phyloP scores from a whole-genome alignment of 2,113 vertebrate genomes.

The Archocentrus centrarchus region DNA sequence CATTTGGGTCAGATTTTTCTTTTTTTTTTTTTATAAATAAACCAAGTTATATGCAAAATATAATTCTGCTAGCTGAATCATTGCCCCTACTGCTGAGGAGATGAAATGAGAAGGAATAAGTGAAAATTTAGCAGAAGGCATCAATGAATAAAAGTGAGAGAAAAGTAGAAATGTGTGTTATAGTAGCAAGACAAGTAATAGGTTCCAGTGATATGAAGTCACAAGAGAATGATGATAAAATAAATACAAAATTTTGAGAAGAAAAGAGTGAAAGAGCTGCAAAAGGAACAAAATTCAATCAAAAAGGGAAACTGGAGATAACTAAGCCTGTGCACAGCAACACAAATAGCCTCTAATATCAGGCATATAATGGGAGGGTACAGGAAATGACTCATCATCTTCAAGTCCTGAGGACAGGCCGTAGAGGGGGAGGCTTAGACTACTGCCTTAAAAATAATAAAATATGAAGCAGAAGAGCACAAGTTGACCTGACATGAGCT shows the following conservation, averaged over 20 bases:
- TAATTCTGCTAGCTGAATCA: too few species aligned
- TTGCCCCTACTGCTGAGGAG: too few species aligned
- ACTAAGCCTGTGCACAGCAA: background rate
- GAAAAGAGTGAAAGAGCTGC: background rate
- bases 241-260: background rate
- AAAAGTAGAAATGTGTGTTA: too few species aligned
- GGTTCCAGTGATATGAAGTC: background rate
- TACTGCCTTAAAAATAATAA: conserved; percentile 60
- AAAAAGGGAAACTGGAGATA: background rate
- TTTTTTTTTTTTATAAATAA: too few species aligned
- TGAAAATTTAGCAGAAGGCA: background rate
- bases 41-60: too few species aligned
- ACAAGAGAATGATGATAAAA: background rate
- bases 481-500: conserved; percentile 41
- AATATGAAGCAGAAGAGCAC: conserved; percentile 30
- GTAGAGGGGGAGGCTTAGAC: conserved; percentile 15
- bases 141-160: background rate
- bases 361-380: conserved; percentile 9
- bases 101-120: too few species aligned
- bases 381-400: conserved; percentile 40
- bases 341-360: background rate
- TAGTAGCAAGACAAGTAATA: background rate
- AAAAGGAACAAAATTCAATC: background rate
- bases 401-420: conserved; percentile 19
- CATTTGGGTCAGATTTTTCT: too few species aligned